Evolutionary conservation across 2,113 vertebrate genomes (phyloP), one percentile per base, ranked within the genome.

Genomic region (Ammodytes dubius): DNA sequence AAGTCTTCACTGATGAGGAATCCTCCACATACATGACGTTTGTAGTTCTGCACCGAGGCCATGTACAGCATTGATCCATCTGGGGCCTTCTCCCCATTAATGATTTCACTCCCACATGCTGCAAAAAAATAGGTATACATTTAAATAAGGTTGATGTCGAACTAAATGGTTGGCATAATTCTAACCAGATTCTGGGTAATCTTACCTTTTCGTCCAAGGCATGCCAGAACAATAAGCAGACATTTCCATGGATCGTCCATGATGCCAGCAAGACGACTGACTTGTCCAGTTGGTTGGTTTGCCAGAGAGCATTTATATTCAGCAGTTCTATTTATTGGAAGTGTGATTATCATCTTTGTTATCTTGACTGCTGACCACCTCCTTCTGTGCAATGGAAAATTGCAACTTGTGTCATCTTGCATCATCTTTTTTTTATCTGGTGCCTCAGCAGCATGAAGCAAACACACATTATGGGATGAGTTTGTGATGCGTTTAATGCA

Each of bases 41-140:
- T 0, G 0, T 6, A 9, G 7, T 17, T 52, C 50, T 91, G 91
- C 68, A 94, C 4, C 2, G 89, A 96, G 0, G 68, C 95, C 68
- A 97, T 87, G 68, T 93, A 97, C 61, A 86, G 94, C 75, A 91
- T 39, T 4, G 94, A 95, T 7, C 94, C 89, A 1, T 91, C 82
- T 0, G 0, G 69, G 0, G 27, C 95, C 0, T 37, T 87, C 0
- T 8, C 6, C 0, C 96, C 96, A 49, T 96, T 87, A 0, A 96
- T 90, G 83, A 97, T 94, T 12, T 56, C 4, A 70, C 15, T 43
- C 10, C 85, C 84, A 60, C 13, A 27, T 42, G 47, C 81, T 90
- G 35, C 40, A n/a, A n/a, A 68, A 63, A 71, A 1, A 13, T 6
- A 8, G 63, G 7, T 3, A 5, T 2, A 60, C 12, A 27, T 15